Base-by-base conservation (phyloP, 2,113 vertebrate species). In the Poicephalus meyeri region DNA sequence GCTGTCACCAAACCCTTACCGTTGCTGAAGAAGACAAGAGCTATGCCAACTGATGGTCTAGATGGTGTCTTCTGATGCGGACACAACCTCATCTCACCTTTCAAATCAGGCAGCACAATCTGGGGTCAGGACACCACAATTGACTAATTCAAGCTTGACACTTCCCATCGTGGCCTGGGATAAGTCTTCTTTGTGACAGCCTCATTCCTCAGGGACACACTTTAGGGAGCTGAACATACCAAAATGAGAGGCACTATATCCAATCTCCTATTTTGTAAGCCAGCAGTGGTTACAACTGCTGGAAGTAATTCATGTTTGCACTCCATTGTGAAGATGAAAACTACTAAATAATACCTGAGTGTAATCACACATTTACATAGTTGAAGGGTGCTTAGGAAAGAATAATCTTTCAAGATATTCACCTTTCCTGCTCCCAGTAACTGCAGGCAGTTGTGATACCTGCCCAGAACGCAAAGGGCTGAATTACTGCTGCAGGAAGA, bases 341-440 rank as follows among this genome's bases (percentile, higher is more conserved):
- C 29, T 31, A 26, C 63, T 85, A 84, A 84, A 72, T 64, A 85
- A 74, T 58, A 89, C 13, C 80, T 25, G 63, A 80, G 28, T 35
- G 58, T 21, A 94, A 95, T 73, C 81, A 91, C 81, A 91, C 63
- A 80, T 89, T 63, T 86, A 73, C 78, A 89, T 44, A 50, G 61
- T 1, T 61, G 47, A 79, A 84, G 24, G 76, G 41, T 5, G 41
- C 63, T 56, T 5, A 47, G 56, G 63, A 66, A n/a, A 60, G 35
- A 71, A 26, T 0, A 26, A 39, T 23, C 44, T 76, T 80, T 18
- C 8, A 69, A 76, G 71, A 90, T 60, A 89, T 68, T 83, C 74
- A 72, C 81, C 85, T 66, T 70, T 65, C 53, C 79, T 82, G 58
- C 74, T 64, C 80, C 33, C 63, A 49, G 64, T 9, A 71, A 46